Percentiles rank a stretch among this genome's conserved stretches.
phyloP scores from a whole-genome alignment of 2,888 invertebrate genomes.

The Monoplex corrugatus region DNA sequence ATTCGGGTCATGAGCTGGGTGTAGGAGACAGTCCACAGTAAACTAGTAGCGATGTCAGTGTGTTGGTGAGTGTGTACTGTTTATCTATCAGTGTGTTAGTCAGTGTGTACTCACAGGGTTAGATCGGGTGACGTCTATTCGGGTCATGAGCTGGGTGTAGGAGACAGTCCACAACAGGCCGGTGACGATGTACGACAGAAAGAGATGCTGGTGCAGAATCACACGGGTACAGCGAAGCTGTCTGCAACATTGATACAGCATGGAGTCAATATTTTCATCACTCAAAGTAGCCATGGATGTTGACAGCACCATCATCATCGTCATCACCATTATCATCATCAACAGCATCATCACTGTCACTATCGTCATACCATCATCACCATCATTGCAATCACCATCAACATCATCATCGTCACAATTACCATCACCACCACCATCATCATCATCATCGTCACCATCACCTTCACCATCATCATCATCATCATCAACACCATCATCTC shows the following conservation, averaged over 20 bases:
- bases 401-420: no score
- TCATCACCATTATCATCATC: no score
- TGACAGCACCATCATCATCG: no score
- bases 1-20: constrained; percentile 83
- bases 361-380: no score
- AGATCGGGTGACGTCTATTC: constrained; percentile 56
- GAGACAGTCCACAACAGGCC: constrained; percentile 94
- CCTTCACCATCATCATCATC: no score
- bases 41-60: constrained; percentile 90
- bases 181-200: constrained; percentile 93
- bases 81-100: not conserved
- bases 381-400: no score
- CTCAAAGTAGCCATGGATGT: no score
- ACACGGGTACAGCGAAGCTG: constrained; percentile 94
- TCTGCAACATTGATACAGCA: constrained; percentile 69
- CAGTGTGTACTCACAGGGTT: constrained; percentile 64
- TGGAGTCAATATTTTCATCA: not conserved
- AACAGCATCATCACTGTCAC: no score
- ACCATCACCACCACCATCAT: no score
- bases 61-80: not conserved
- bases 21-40: constrained; percentile 94
- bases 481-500: no score
- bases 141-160: constrained; percentile 86
- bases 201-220: constrained; percentile 95
- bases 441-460: no score